phyloP scores from a whole-genome alignment of 1,140 invertebrate genomes.

The Tetramorium parvispinum region DNA sequence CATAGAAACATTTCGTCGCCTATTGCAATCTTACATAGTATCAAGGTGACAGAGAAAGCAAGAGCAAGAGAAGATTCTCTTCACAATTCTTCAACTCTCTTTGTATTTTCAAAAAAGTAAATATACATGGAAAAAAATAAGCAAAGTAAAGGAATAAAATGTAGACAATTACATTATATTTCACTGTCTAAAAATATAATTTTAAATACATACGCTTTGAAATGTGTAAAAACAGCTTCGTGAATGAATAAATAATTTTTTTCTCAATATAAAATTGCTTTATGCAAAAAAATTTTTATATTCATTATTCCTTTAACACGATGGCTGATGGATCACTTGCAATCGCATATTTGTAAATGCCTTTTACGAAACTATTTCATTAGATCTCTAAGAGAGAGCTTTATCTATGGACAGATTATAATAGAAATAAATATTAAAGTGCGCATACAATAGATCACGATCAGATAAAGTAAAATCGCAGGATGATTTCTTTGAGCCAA shows the following conservation, averaged over 20 bases:
- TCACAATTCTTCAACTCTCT: neutral
- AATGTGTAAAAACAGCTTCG: neutral
- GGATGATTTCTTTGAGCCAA: slow-evolving; percentile 54
- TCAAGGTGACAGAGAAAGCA: neutral
- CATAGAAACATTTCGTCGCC: slow-evolving; percentile 54
- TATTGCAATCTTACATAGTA: slow-evolving; percentile 25
- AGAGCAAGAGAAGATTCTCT: neutral
- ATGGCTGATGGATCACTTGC: neutral
- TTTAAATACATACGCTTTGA: neutral
- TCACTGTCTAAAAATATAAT: neutral
- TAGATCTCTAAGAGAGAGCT: neutral
- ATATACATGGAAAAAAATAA: neutral
- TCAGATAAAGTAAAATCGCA: slow-evolving; percentile 31
- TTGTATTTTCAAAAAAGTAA: neutral
- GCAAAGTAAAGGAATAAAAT: neutral
- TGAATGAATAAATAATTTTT: neutral
- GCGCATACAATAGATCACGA: slow-evolving; percentile 22
- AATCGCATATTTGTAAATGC: neutral
- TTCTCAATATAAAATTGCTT: neutral
- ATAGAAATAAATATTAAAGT: slow-evolving; percentile 44
- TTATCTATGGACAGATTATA: neutral
- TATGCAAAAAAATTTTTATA: neutral
- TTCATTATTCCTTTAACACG: neutral
- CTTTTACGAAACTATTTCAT: neutral
- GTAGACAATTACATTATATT: neutral